phyloP scores from a whole-genome alignment of 2,888 invertebrate species.

The Odontomyia ornata region DNA sequence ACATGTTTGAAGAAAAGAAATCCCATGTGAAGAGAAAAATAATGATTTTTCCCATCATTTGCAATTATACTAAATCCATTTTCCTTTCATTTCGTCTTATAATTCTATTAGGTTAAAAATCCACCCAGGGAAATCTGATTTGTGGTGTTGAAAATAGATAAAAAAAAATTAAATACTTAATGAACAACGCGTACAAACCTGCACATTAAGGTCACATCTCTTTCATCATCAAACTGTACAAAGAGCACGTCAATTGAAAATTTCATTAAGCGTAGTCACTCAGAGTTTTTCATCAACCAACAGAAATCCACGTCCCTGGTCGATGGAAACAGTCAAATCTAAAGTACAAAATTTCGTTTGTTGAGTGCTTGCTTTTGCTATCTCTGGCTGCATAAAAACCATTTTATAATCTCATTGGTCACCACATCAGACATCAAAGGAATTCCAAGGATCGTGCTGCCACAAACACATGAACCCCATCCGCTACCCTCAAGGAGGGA shows the following conservation, averaged over 20 bases:
- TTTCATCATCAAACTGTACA: constrained; percentile 10
- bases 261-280: constrained; percentile 42
- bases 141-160: constrained; percentile 18
- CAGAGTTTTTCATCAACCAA: not conserved
- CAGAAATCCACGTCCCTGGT: constrained; percentile 1
- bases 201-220: not conserved
- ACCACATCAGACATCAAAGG: constrained; percentile 50
- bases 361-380: constrained; percentile 37
- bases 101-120: too few relatives aligned
- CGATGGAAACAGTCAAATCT: constrained; percentile 27
- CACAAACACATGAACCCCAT: constrained; percentile 42
- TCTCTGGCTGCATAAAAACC: constrained; percentile 32
- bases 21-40: too few relatives aligned
- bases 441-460: constrained; percentile 48
- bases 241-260: constrained; percentile 24
- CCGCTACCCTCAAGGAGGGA: not conserved
- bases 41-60: too few relatives aligned
- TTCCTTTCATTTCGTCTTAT: too few relatives aligned
- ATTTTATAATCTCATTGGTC: constrained; percentile 49
- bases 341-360: constrained; percentile 38
- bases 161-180: constrained; percentile 32
- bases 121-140: not conserved
- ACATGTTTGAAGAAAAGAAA: too few relatives aligned
- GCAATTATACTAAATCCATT: too few relatives aligned
- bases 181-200: constrained; percentile 11